Conservation (phyloP, 1,140 invertebrate species). For the Cylas formicarius region DNA sequence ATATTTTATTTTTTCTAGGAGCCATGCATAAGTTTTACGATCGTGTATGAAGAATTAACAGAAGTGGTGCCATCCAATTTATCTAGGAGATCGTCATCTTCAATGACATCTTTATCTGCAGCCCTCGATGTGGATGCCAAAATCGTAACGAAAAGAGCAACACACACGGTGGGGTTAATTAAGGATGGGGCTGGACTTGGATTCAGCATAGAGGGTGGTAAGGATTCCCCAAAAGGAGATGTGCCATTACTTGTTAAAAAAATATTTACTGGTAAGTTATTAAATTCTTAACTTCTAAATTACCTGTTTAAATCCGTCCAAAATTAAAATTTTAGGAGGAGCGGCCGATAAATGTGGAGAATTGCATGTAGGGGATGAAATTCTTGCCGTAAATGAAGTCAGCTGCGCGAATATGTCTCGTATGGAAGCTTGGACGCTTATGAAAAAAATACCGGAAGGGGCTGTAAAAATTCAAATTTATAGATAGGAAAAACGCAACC, state of each 20-base stretch:
- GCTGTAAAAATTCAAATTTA: constrained; percentile 48
- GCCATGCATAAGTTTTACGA: constrained; percentile 13
- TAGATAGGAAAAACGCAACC: constrained; percentile 25
- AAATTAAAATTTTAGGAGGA: constrained; percentile 58
- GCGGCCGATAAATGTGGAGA: constrained; percentile 81
- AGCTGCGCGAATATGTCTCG: constrained; percentile 76
- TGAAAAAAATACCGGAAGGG: constrained; percentile 81
- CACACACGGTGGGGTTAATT: constrained; percentile 54
- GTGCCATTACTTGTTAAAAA: constrained; percentile 81
- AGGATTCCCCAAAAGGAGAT: constrained; percentile 81
- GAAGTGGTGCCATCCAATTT: constrained; percentile 12
- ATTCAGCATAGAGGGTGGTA: constrained; percentile 87
- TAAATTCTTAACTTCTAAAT: constrained; percentile 2
- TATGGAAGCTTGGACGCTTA: constrained; percentile 87
- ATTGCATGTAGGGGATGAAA: constrained; percentile 77
- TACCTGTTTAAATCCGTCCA: constrained; percentile 2
- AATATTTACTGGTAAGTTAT: constrained; percentile 75
- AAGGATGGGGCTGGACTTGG: constrained; percentile 87
- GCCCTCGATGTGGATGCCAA: not conserved
- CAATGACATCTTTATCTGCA: constrained; percentile 17
- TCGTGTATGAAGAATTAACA: constrained; percentile 21
- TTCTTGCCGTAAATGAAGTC: constrained; percentile 73
- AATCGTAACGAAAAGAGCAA: constrained; percentile 19
- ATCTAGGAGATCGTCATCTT: constrained; percentile 18
- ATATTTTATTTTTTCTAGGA: constrained; percentile 13